A percentile compares a stretch with the other conserved stretches of the same genome.
Evolutionary conservation across 2,888 invertebrate species (phyloP).

Genomic region (Ectropis crepuscularia): DNA sequence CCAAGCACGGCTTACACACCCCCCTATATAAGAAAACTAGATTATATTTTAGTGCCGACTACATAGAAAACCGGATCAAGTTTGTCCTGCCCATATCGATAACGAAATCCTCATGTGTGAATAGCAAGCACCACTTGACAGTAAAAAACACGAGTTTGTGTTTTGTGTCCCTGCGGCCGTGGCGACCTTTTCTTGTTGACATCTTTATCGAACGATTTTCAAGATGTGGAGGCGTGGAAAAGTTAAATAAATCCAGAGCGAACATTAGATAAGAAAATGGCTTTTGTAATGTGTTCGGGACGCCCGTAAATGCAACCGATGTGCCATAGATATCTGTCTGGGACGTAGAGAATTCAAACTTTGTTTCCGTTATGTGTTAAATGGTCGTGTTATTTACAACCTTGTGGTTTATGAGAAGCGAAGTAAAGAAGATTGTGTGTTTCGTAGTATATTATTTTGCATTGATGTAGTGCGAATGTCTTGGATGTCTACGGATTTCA

Average conservation of each 20-base stretch:
- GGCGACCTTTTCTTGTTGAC: conserved; percentile 78
- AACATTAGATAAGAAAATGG: conserved; percentile 83
- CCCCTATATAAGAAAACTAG: background rate
- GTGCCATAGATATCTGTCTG: conserved; percentile 75
- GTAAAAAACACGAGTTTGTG: conserved; percentile 55
- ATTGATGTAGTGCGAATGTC: background rate
- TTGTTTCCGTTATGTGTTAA: conserved; percentile 51
- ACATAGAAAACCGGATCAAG: conserved; percentile 22
- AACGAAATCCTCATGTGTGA: conserved; percentile 42
- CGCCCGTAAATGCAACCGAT: conserved; percentile 81
- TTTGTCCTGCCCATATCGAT: conserved; percentile 35
- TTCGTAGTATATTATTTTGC: background rate
- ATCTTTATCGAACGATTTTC: conserved; percentile 79
- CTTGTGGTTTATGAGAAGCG: conserved; percentile 8
- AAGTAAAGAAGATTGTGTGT: background rate
- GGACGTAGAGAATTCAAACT: conserved; percentile 62
- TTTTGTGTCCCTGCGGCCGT: conserved; percentile 56
- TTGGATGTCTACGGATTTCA: too few relatives aligned
- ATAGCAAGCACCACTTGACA: conserved; percentile 47
- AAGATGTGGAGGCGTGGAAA: conserved; percentile 80
- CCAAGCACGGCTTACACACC: too few relatives aligned
- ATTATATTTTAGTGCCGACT: conserved; percentile 6
- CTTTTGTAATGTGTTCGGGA: conserved; percentile 83
- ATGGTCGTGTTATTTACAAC: conserved; percentile 34
- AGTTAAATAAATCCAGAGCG: conserved; percentile 81